phyloP scores from a whole-genome alignment of 1,140 invertebrate genomes.

The Drosophila hydei region DNA sequence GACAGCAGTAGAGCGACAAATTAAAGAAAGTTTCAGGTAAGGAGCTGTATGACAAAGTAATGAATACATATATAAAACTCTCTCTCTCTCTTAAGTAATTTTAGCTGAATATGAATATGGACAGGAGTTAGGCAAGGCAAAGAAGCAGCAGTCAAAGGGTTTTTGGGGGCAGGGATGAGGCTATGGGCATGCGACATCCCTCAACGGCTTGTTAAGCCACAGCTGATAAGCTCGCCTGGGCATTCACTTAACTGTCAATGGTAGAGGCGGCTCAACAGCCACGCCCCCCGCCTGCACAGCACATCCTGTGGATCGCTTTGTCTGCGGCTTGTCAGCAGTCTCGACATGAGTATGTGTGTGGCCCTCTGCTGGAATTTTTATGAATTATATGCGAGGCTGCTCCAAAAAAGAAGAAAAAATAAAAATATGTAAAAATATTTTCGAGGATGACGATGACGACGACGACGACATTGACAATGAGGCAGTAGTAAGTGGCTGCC shows the following conservation, averaged over 20 bases:
- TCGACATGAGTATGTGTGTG: conserved; percentile 51
- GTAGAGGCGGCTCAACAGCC: conserved; percentile 35
- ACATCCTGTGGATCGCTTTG: conserved; percentile 67
- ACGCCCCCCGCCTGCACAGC: conserved; percentile 7
- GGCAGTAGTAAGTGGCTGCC: conserved; percentile 76
- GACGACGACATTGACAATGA: conserved; percentile 74
- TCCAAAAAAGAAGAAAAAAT: conserved; percentile 17
- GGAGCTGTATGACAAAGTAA: background rate
- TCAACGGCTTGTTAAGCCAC: conserved; percentile 24
- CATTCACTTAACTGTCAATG: conserved; percentile 50
- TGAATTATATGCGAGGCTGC: conserved; percentile 70
- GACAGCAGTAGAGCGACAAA: conserved; percentile 42
- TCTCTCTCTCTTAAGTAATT: background rate
- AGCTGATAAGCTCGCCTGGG: conserved; percentile 38
- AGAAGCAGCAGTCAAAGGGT: background rate
- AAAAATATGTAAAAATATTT: conserved; percentile 71
- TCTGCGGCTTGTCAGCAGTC: conserved; percentile 67
- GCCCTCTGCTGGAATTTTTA: conserved; percentile 67
- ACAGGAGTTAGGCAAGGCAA: no score
- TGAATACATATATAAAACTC: no score
- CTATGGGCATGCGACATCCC: conserved; percentile 11
- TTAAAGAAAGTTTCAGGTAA: background rate
- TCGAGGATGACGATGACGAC: conserved; percentile 47
- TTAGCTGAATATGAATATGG: background rate
- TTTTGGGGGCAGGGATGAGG: background rate